Base-by-base conservation (phyloP, 2,888 invertebrate genomes). In the Apotomis turbidana region DNA sequence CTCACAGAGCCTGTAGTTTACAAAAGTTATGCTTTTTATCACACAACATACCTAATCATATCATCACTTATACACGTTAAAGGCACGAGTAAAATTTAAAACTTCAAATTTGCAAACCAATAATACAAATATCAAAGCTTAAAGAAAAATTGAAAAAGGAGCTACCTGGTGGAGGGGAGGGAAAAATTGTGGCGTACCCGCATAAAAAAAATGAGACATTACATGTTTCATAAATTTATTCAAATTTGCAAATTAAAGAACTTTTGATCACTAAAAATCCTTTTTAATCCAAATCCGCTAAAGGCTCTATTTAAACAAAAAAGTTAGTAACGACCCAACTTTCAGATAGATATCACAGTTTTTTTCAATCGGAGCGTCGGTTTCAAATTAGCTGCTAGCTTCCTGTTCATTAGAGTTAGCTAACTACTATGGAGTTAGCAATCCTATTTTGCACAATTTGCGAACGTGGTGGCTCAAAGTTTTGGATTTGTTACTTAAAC, bases 381-480 rank as follows among this genome's bases (percentile, higher is more conserved):
- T 75, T 71, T 78, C 79, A 81, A 83, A 57, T 85, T 80, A 80
- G 79, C 78, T 81, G 77, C 80, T 78, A 79, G 79, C 79, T 78
- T 81, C 27, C 79, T 78, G 81, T 83, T 87, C 87, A 87, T 88
- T 84, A 83, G 76, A 82, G 82, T 81, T 81, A 70, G 78, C 66
- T 73, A 61, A 74, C 78, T 80, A 81, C 82, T 83, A 83, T 83
- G 83, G 79, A 84, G 80, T 80, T 79, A 76, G 77, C 86, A 87
- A 87, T 87, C 85, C 83, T 85, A 85, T 86, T 87, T 85, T 83
- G 80, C 79, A 80, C 79, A 80, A 83, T 85, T 85, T 79, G 58
- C 36, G 58, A 66, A 36, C 49, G 36, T 36, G 5, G 27, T 49
- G 15, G 51, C 12, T 36, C 67, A 55, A 27, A 64, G 54, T 71